A percentile compares a stretch with the other conserved stretches of the same genome.
These are phyloP conservation scores for Temnothorax nylanderi DNA, from an alignment of 1,140 invertebrate species.

Conservation along the genomic window DNA sequence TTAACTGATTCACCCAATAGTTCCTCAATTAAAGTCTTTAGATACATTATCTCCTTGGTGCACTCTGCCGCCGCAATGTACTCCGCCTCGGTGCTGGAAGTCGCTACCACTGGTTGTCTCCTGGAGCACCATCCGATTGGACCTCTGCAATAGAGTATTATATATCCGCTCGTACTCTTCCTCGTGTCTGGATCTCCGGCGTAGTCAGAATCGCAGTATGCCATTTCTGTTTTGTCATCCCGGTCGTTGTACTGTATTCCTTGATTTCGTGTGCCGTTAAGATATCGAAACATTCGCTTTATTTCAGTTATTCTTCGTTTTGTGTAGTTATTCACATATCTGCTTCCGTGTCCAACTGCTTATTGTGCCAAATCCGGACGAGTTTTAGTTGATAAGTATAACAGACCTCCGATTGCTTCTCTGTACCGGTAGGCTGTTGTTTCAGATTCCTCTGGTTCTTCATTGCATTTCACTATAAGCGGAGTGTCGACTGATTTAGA, in stretches of 20 bases:
- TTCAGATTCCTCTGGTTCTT: neutral
- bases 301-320: neutral
- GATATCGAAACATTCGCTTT: constrained; percentile 16
- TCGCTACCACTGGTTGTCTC: neutral
- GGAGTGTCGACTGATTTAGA: neutral
- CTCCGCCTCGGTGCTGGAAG: neutral
- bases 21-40: constrained; percentile 1
- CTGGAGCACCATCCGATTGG: constrained; percentile 9
- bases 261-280: neutral
- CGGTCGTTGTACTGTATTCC: neutral
- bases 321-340: neutral
- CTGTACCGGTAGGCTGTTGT: neutral
- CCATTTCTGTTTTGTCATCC: neutral
- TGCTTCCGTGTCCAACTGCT: neutral
- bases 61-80: constrained; percentile 22
- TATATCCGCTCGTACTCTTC: constrained; percentile 22
- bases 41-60: neutral
- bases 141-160: neutral
- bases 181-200: constrained; percentile 1
- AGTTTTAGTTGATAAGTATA: constrained; percentile 13
- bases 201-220: constrained; percentile 5
- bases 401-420: neutral
- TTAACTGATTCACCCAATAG: neutral
- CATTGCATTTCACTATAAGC: neutral
- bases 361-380: neutral